A percentile compares a stretch with the other conserved stretches of the same genome.
These are phyloP conservation scores for Telmatochromis brichardi DNA, from an alignment of 2,113 vertebrate species.

Conservation along the genomic window DNA sequence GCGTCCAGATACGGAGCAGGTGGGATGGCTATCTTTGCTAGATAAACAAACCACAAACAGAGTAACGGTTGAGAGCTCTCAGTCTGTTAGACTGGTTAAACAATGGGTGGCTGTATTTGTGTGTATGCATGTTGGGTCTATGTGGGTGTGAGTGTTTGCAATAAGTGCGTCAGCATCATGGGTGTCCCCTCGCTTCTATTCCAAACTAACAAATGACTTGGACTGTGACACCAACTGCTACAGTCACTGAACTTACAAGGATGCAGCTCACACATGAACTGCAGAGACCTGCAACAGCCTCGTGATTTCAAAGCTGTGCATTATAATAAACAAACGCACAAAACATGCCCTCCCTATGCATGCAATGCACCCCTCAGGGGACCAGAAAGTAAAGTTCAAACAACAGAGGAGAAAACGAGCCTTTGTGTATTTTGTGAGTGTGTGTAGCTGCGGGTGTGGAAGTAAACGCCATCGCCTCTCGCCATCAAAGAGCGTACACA, in stretches of 20 bases:
- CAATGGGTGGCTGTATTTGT: constrained; percentile 38
- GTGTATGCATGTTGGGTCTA: neutral
- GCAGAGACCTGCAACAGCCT: neutral
- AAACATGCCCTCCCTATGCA: neutral
- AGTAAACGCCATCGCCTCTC: constrained; percentile 37
- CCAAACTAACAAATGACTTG: neutral
- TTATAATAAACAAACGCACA: neutral
- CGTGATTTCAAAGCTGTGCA: neutral
- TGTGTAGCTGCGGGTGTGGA: neutral
- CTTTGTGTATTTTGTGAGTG: constrained; percentile 26
- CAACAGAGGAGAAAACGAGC: constrained; percentile 23
- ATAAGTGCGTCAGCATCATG: neutral
- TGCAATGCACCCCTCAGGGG: constrained; percentile 7
- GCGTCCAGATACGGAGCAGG: constrained; percentile 56
- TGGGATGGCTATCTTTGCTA: constrained; percentile 40
- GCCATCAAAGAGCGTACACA: constrained; percentile 69
- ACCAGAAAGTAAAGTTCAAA: constrained; percentile 2
- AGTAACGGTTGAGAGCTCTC: constrained; percentile 32
- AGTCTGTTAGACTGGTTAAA: constrained; percentile 53
- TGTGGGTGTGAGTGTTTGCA: neutral
- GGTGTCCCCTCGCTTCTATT: neutral
- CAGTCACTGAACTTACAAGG: neutral
- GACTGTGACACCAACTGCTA: neutral
- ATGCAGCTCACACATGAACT: neutral
- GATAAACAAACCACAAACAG: constrained; percentile 55